Percentiles rank a stretch among this genome's conserved stretches.
Conservation (phyloP, 2,797 vertebrate species). For the Parambassis ranga region DNA sequence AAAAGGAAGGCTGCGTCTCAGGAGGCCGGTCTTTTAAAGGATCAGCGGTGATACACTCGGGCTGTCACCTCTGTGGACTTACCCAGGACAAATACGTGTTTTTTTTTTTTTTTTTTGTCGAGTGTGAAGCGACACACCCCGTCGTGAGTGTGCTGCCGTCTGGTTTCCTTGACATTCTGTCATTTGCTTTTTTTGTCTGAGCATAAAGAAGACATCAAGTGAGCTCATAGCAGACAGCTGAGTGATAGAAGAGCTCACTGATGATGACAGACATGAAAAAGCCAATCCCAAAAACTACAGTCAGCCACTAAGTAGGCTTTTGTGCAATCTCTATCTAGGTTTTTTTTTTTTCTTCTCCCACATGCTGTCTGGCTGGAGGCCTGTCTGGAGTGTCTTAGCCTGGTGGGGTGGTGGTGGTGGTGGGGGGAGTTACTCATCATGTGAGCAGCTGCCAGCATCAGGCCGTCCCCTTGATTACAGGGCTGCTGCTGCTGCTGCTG, state of each 20-base stretch:
- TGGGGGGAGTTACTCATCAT: conserved; percentile 63
- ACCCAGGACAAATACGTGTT: conserved; percentile 10
- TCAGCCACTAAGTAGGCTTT: conserved; percentile 60
- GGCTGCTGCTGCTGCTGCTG: conserved; percentile 46
- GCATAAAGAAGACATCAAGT: conserved; percentile 65
- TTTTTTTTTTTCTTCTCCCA: conserved; percentile 1
- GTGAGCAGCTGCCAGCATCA: conserved; percentile 46
- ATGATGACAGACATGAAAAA: conserved; percentile 68
- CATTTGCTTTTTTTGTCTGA: conserved; percentile 53
- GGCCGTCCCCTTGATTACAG: conserved; percentile 53
- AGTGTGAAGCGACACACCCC: conserved; percentile 40
- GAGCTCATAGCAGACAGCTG: conserved; percentile 64
- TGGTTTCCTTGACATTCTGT: conserved; percentile 50
- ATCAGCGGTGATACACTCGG: conserved; percentile 8
- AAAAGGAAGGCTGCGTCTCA: conserved; percentile 28
- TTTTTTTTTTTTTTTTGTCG: background rate
- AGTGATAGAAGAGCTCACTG: conserved; percentile 66
- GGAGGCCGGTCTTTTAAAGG: conserved; percentile 36
- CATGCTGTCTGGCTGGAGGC: conserved; percentile 46
- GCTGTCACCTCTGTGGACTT: background rate
- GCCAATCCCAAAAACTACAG: conserved; percentile 51
- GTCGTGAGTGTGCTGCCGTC: conserved; percentile 17
- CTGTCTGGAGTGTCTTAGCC: conserved; percentile 64
- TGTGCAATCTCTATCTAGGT: conserved; percentile 54
- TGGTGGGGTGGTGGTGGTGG: too few species aligned